Base-by-base conservation (phyloP, 2,797 vertebrate species). In the Synanceia verrucosa region DNA sequence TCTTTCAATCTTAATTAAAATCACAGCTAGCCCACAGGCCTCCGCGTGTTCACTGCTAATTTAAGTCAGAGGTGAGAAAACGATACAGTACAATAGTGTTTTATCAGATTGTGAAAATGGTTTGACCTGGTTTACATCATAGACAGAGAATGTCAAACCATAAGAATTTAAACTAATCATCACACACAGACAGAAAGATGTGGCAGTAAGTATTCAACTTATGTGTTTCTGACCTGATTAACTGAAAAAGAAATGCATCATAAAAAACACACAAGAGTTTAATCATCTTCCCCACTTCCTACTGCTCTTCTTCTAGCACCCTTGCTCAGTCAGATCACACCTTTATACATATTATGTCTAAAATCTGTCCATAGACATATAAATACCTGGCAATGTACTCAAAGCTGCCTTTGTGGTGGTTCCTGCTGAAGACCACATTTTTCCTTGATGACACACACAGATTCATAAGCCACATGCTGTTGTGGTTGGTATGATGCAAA, bases 1-100 rank as follows among this genome's bases (percentile, higher is more conserved):
- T 81, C 82, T 75, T 43, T 87, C 68, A 68, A 56, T 84, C 76
- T 76, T 81, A 69, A 84, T 89, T 78, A 58, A 77, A 82, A 57
- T 79, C 36, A 79, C 46, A 80, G 61, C 41, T 57, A 61, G 13
- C 46, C 64, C 46, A 26, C 41, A 36, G 56, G 18, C 34, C 16
- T 18, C 14, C 29, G 10, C 65, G 41, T 73, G 53, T 78, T 48
- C 39, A 24, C 39, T 52, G 37, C 64, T 82, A 70, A 79, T 74
- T 59, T 37, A 84, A 69, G 76, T 89, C 77, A 86, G 73, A 71
- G 66, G 70, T 85, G 67, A 82, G 57, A 76, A 50, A 62, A 39
- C 71, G 67, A 72, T 64, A 77, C 58, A 79, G n/a, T n/a, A n/a
- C n/a, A 69, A 59, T 61, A 31, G 59, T 63, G 44, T 72, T 63